Conservation (phyloP, 2,888 invertebrate species). For the Sarcophaga caerulescens region DNA sequence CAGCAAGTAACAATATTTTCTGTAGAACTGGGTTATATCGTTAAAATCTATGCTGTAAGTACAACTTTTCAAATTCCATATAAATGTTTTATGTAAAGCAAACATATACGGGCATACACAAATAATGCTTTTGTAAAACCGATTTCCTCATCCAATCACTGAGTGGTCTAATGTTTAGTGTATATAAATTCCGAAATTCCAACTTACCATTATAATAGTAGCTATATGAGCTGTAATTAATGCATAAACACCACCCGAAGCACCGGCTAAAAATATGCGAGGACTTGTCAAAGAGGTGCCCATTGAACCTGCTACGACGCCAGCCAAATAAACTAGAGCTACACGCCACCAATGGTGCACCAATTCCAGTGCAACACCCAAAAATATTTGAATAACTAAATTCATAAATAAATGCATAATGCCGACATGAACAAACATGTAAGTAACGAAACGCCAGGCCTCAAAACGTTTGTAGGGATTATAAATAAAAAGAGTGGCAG, state of each 20-base stretch:
- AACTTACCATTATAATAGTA: conserved; percentile 88
- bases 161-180: not conserved
- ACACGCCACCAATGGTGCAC: conserved; percentile 98
- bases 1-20: no score
- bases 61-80: no score
- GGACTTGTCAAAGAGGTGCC: conserved; percentile 92
- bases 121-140: no score
- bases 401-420: conserved; percentile 94
- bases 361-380: conserved; percentile 97
- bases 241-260: conserved; percentile 97
- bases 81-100: no score
- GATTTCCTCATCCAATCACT: no score
- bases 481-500: conserved; percentile 92
- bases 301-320: conserved; percentile 92
- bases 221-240: conserved; percentile 96
- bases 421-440: conserved; percentile 98
- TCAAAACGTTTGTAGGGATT: conserved; percentile 92
- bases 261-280: conserved; percentile 92
- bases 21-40: no score
- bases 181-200: not conserved
- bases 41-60: no score
- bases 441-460: conserved; percentile 96
- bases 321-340: conserved; percentile 90
- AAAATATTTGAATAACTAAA: conserved; percentile 93
- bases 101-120: no score